A percentile compares a stretch with the other conserved stretches of the same genome.
phyloP scores from a whole-genome alignment of 2,113 vertebrate genomes.

The Forbesichthys agassizii region DNA sequence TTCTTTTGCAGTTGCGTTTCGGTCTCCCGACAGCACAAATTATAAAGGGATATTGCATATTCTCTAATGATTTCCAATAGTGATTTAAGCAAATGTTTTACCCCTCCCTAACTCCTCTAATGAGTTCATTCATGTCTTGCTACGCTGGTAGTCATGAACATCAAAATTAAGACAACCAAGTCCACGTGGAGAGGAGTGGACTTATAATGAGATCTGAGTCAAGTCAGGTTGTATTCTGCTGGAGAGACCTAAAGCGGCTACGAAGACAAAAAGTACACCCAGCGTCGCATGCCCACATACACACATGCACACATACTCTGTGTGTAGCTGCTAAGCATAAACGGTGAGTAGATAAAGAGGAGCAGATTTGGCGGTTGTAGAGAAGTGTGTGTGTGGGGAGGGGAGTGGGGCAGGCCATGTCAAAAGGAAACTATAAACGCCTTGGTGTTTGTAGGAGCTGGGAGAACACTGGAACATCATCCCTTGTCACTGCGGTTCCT shows the following conservation, averaged over 20 bases:
- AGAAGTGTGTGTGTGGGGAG: conserved; percentile 8
- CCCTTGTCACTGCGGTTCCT: conserved; percentile 67
- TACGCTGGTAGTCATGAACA: conserved; percentile 23
- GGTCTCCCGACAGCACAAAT: conserved; percentile 57
- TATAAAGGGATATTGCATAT: conserved; percentile 71
- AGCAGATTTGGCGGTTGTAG: conserved; percentile 42
- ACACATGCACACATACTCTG: conserved; percentile 8
- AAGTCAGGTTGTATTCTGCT: background rate
- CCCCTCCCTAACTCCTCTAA: conserved; percentile 11
- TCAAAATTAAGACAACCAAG: conserved; percentile 40
- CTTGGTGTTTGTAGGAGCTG: conserved; percentile 59
- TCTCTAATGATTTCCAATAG: conserved; percentile 73
- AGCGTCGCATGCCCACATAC: conserved; percentile 9
- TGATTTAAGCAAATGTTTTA: conserved; percentile 53
- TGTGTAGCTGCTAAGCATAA: conserved; percentile 13
- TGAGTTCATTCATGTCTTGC: conserved; percentile 12
- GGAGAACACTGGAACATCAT: conserved; percentile 67
- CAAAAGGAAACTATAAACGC: conserved; percentile 69
- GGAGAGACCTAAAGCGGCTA: background rate
- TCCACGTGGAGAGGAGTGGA: background rate
- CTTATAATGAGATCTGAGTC: background rate
- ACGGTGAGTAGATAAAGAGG: conserved; percentile 48
- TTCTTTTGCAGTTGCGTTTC: conserved; percentile 58
- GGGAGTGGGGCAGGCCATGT: conserved; percentile 41
- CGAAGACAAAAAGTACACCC: conserved; percentile 33